Evolutionary conservation across 2,113 vertebrate species (phyloP), one percentile per base, ranked within the genome.

Genomic region (Ammodytes marinus): DNA sequence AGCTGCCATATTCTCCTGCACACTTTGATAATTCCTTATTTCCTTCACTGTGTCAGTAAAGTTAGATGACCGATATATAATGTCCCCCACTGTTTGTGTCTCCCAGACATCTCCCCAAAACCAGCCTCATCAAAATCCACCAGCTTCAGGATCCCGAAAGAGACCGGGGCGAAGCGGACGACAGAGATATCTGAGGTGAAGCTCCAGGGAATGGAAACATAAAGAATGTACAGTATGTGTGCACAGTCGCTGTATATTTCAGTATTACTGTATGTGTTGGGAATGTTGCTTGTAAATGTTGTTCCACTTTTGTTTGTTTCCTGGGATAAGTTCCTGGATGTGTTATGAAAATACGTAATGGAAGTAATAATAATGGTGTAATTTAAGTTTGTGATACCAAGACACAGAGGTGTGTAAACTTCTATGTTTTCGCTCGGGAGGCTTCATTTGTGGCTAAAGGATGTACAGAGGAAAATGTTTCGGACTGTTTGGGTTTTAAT

Each of bases 71-170:
- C 63, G 19, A 61, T 66, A 61, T 66, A 7, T 11, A 50, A 71
- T 73, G 27, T 49, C 47, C 37, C 5, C 6, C 3, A 0, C 37
- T 3, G 1, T 73, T 79, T 39, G 11, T 61, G 54, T 60, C 13
- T 75, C 76, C 39, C 77, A 91, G 87, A 4, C 42, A 82, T 82
- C 14, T 86, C 2, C 84, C 80, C 6, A 86, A 74, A 77, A 69
- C 59, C 15, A 66, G 54, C 10, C 74, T 87, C 49, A 86, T 89
- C 55, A 91, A 85, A 74, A 82, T 89, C 61, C 87, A 87, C 78
- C 84, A 82, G 10, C 11, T 89, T 42, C 77, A 69, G 58, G 71
- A 87, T 69, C 77, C 87, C 4, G 80, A 89, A 14, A 53, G 78
- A 59, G 53, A 75, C 4, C 50, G 10, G 0, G 49, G 63, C 47